Conservation (phyloP, 2,113 vertebrate genomes). For the Hippocampus barbouri region DNA sequence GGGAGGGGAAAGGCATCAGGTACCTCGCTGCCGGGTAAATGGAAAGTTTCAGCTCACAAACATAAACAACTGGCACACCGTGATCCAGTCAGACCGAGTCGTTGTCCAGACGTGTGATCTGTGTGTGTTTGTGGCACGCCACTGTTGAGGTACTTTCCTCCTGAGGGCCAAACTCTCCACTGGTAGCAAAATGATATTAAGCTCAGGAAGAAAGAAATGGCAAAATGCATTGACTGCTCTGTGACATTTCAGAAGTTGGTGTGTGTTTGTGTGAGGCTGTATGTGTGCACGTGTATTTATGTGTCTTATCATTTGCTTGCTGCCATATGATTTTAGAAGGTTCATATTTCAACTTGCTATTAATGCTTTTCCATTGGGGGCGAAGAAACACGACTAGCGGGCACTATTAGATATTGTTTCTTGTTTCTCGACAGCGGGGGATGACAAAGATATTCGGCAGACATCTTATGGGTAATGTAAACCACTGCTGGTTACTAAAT, state of each 20-base stretch:
- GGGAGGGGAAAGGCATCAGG: conserved; percentile 51
- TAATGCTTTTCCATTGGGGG: not conserved
- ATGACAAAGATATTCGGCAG: too few species aligned
- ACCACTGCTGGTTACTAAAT: too few species aligned
- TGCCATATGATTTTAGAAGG: conserved; percentile 43
- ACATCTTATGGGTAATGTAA: too few species aligned
- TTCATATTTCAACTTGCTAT: conserved; percentile 22
- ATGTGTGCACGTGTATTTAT: not conserved
- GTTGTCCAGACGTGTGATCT: conserved; percentile 51
- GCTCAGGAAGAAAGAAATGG: conserved; percentile 48
- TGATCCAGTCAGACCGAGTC: conserved; percentile 50
- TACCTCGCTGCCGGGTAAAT: conserved; percentile 55
- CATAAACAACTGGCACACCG: conserved; percentile 58
- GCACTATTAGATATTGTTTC: not conserved
- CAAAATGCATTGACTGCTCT: conserved; percentile 48
- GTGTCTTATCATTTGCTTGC: conserved; percentile 27
- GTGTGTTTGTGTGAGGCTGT: not conserved
- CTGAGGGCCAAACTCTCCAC: conserved; percentile 25
- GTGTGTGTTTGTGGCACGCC: conserved; percentile 40
- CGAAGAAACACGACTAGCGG: not conserved
- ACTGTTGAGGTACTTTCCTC: conserved; percentile 47
- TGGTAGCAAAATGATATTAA: conserved; percentile 55
- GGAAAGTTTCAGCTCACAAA: conserved; percentile 59
- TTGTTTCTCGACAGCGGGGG: not conserved
- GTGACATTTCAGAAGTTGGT: conserved; percentile 50